Conservation (phyloP, 2,888 invertebrate species). For the Deilephila elpenor region DNA sequence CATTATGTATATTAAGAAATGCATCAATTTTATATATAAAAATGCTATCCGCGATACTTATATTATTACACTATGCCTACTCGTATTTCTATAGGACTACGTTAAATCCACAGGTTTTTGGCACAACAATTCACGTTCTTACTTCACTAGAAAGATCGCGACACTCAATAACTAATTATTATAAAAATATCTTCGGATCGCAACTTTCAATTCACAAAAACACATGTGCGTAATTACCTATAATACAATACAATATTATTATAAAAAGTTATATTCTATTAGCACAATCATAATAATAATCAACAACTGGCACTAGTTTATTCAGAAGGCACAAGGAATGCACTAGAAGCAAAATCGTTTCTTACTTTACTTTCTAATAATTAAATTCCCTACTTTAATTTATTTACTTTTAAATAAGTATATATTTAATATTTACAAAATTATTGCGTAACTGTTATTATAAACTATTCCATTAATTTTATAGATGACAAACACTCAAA, state of each 20-base stretch:
- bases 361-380: background rate
- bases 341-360: constrained; percentile 59
- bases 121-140: constrained; percentile 25
- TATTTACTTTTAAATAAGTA: constrained; percentile 29
- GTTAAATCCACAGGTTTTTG: constrained; percentile 17
- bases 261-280: constrained; percentile 8
- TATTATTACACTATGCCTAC: background rate
- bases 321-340: constrained; percentile 81
- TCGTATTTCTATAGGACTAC: background rate
- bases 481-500: background rate
- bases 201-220: background rate
- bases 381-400: background rate
- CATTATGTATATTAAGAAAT: background rate
- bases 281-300: constrained; percentile 18
- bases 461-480: constrained; percentile 32
- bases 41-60: background rate
- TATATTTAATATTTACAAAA: constrained; percentile 42
- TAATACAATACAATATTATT: constrained; percentile 2
- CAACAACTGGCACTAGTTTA: constrained; percentile 29
- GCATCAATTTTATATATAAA: background rate
- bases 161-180: background rate
- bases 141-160: background rate
- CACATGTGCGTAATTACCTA: background rate
- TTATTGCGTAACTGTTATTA: constrained; percentile 41
- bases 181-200: background rate